A percentile compares a stretch with the other conserved stretches of the same genome.
Conservation (phyloP, 2,888 invertebrate species). For the Alentia gelatinosa region DNA sequence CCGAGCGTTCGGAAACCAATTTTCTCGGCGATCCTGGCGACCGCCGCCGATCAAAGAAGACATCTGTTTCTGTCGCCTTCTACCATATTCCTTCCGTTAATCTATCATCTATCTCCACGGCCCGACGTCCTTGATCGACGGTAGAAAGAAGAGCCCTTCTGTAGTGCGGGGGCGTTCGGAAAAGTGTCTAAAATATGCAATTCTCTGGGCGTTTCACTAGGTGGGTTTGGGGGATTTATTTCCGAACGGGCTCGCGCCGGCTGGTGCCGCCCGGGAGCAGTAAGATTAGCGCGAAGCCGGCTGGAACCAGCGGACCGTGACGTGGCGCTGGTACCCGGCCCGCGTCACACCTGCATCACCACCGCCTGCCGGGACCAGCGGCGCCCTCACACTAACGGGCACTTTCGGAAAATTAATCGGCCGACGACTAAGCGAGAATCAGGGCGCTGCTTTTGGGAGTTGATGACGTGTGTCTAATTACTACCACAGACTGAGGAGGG, state of each 20-base stretch:
- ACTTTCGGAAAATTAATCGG: conserved; percentile 3
- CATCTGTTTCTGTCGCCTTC: not conserved
- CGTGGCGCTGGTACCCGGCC: not conserved
- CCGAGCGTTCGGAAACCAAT: not conserved
- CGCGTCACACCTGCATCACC: not conserved
- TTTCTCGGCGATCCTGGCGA: not conserved
- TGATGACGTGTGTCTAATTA: not conserved
- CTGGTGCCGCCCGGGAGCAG: not conserved
- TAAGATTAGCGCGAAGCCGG: not conserved
- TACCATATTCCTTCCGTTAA: too few species aligned
- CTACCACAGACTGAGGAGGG: not conserved
- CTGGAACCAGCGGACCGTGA: not conserved
- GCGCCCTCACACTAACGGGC: not conserved
- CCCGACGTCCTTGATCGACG: too few species aligned
- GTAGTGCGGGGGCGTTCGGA: too few species aligned
- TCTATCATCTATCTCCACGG: too few species aligned
- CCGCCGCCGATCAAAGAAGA: not conserved
- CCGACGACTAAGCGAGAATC: not conserved
- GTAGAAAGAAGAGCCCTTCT: too few species aligned
- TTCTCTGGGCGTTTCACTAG: too few species aligned
- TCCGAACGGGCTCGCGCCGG: not conserved
- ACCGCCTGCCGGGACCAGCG: not conserved
- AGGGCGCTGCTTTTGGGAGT: not conserved
- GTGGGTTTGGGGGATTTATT: too few species aligned
- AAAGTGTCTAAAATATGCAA: too few species aligned